Percentiles rank a stretch among this genome's conserved stretches.
phyloP scores from a whole-genome alignment of 2,113 vertebrate genomes.

The Tachycineta bicolor region DNA sequence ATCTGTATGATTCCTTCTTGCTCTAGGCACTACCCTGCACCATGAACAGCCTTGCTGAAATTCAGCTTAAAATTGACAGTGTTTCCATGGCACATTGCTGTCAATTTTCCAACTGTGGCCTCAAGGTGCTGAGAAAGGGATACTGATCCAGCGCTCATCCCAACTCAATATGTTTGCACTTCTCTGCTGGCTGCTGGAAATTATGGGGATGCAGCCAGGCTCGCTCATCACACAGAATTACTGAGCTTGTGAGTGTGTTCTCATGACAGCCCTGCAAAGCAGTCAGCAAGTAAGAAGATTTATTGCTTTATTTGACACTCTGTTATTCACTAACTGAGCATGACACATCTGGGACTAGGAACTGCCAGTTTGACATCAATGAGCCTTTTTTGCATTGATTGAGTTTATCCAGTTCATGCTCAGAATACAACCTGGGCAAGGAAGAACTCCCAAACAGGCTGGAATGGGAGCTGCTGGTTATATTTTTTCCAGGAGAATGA shows the following conservation, averaged over 20 bases:
- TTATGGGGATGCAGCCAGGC: constrained; percentile 51
- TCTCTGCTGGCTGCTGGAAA: constrained; percentile 64
- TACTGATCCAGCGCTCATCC: constrained; percentile 29
- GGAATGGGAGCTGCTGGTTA: background rate
- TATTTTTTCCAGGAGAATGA: background rate
- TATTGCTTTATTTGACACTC: constrained; percentile 86
- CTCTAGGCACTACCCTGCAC: background rate
- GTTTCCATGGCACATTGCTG: constrained; percentile 46
- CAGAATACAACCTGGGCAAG: constrained; percentile 3
- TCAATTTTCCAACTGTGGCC: constrained; percentile 55
- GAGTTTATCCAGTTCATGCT: constrained; percentile 55
- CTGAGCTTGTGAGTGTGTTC: constrained; percentile 25
- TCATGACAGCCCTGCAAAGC: constrained; percentile 68
- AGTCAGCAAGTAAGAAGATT: constrained; percentile 87
- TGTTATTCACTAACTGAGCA: constrained; percentile 82
- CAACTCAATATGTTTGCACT: constrained; percentile 65
- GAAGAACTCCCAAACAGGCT: background rate
- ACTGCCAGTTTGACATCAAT: constrained; percentile 76
- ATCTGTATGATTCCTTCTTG: background rate
- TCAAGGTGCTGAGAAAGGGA: constrained; percentile 28
- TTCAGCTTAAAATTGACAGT: constrained; percentile 34
- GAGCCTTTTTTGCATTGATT: constrained; percentile 66
- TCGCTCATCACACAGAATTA: constrained; percentile 80
- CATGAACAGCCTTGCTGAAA: background rate
- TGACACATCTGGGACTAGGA: constrained; percentile 83